Evolutionary conservation across 2,113 vertebrate species (phyloP), one percentile per base, ranked within the genome.

Genomic region (Aegotheles bennettii): DNA sequence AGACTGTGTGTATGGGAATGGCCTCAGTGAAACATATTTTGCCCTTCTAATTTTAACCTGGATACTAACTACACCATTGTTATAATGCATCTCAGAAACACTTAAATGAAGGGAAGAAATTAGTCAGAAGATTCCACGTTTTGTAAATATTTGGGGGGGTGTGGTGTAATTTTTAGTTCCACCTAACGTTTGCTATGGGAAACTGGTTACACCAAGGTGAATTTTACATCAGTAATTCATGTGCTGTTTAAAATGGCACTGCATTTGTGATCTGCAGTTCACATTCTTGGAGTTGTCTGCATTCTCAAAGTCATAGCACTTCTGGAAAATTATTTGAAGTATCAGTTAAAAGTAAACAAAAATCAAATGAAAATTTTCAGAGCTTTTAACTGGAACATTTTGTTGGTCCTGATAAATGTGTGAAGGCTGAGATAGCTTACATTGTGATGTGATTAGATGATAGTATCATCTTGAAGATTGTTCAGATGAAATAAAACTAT

Each of bases 261-360:
- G 38, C 43, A 36, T 89, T 95, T 42, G 14, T 82, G 70, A 85
- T 91, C 61, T 93, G 71, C 76, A 84, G 43, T 92, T 97, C 53
- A 7, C 51, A 36, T 90, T 95, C 56, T 93, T 97, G 95, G 64
- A 96, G 89, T 64, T 96, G 56, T 94, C 68, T n/a, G 40, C 84
- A 73, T 96, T 94, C 76, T 96, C 89, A 96, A 96, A 97, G 73
- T 88, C 48, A 16, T 75, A 84, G 60, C 40, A 29, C 84, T 96
- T 96, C 87, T 89, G 89, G 87, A 88, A 97, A 95, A 94, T 71
- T 1, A 94, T 89, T 82, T 63, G 61, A 94, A 97, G 93, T 50
- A 33, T 94, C 76, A 80, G 36, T 88, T 94, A 60, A 61, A 97
- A n/a, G 12, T 42, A 92, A 74, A 64, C 56, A 77, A 77, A 90